Conservation (phyloP, 2,888 invertebrate species). For the Drosophila anomalata region DNA sequence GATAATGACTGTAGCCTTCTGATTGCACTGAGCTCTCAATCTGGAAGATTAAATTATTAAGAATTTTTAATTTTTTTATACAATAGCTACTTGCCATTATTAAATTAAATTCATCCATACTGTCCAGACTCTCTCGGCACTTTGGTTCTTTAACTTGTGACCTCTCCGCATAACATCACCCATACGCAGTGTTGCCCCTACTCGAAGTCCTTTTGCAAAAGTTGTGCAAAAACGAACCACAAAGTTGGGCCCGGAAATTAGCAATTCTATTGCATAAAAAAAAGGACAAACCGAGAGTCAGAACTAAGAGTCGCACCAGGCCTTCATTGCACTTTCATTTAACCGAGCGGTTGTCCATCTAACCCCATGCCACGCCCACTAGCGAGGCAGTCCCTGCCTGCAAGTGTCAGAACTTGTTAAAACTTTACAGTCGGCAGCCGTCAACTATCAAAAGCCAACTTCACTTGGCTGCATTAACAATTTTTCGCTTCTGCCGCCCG, state of each 20-base stretch:
- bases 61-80: not conserved
- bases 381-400: slow-evolving; percentile 43
- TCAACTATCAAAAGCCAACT: slow-evolving; percentile 55
- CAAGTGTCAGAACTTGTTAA: slow-evolving; percentile 80
- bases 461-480: slow-evolving; percentile 43
- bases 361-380: slow-evolving; percentile 9
- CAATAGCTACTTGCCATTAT: no score
- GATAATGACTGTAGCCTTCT: slow-evolving; percentile 36
- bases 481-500: slow-evolving; percentile 26
- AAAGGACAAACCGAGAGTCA: slow-evolving; percentile 19
- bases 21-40: not conserved
- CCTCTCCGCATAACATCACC: slow-evolving; percentile 46
- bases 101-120: no score
- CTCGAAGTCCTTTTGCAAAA: slow-evolving; percentile 34
- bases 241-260: slow-evolving; percentile 76
- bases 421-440: slow-evolving; percentile 68
- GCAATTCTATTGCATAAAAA: slow-evolving; percentile 73
- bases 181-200: slow-evolving; percentile 43
- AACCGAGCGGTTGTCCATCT: slow-evolving; percentile 54
- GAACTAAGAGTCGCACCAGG: slow-evolving; percentile 26
- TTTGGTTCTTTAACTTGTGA: slow-evolving; percentile 29
- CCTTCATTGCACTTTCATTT: slow-evolving; percentile 65
- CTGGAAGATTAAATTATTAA: not conserved
- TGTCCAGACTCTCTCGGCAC: not conserved
- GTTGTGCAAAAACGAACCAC: slow-evolving; percentile 60